Evolutionary conservation across 2,888 invertebrate species (phyloP), one percentile per base, ranked within the genome.

Genomic region (Cephus runcator): DNA sequence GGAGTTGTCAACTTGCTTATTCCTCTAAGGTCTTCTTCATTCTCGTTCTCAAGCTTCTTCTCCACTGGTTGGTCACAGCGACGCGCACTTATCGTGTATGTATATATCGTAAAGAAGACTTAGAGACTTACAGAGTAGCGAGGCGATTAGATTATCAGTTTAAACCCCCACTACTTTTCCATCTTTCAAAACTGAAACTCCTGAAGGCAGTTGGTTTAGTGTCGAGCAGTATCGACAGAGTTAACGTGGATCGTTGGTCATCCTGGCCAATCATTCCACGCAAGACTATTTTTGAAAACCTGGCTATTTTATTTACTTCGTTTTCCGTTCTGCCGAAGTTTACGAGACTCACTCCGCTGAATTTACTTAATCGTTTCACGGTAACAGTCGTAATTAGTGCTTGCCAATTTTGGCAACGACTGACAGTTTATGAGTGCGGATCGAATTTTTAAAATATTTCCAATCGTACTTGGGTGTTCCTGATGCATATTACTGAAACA

Each of bases 161-260:
- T 82, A 84, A 85, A 83, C 79, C 69, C 77, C 80, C 76, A 77
- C 76, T 79, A 83, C 83, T 81, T 81, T 85, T 87, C 83, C 79
- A 83, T 85, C 87, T 84, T 86, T 87, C 85, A 87, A 88, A 88
- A 88, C 83, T 83, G 85, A 88, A 87, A 87, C 87, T 88, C 82
- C 85, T 86, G 84, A 83, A 84, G 86, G 80, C 83, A 80, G 83
- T 81, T 81, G 84, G 85, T 86, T 86, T 86, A 87, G 86, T 87
- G 83, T 84, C 85, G 71, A 79, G 71, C 23, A 71, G 71, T 71
- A 34, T 71, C 71, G 30, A 77, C 75, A 71, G 75, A 75, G 79
- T 79, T 77, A 78, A 75, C 77, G 79, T 79, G 75, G 76, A 81
- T 56, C 34, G 73, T 34, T 74, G 80, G 80, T 79, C 76, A 77